Conservation (phyloP, 2,113 vertebrate species). For the Bothrops jararaca region DNA sequence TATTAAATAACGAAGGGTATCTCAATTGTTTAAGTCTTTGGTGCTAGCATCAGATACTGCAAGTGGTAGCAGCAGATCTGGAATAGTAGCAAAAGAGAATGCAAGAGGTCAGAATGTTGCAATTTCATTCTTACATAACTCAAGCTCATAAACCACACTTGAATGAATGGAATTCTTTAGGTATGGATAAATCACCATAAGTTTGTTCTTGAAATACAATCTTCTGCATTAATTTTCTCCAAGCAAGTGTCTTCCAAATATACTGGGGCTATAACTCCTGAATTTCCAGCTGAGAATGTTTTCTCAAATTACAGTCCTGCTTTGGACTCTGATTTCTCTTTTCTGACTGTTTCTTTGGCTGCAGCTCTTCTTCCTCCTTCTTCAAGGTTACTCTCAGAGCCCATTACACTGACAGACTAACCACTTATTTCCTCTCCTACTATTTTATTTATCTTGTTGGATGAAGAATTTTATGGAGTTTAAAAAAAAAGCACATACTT, state of each 20-base stretch:
- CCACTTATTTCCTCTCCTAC: neutral
- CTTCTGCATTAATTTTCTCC: neutral
- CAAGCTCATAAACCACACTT: neutral
- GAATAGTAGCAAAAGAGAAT: no score
- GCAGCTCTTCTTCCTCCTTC: neutral
- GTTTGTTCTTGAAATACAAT: neutral
- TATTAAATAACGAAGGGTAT: neutral
- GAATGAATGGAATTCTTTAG: neutral
- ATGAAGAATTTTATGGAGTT: neutral
- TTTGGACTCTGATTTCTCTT: neutral
- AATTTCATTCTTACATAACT: neutral
- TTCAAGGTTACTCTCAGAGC: neutral
- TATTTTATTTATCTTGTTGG: neutral
- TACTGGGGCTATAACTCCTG: neutral
- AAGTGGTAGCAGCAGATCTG: neutral
- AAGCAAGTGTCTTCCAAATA: neutral
- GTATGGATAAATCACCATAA: neutral
- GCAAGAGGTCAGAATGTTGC: no score
- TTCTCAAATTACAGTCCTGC: neutral
- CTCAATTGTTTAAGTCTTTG: neutral
- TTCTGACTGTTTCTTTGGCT: neutral
- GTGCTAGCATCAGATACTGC: neutral
- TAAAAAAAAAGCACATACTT: neutral
- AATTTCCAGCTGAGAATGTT: neutral
- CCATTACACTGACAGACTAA: neutral